Evolutionary conservation across 2,113 vertebrate genomes (phyloP).

Genomic region (Sprattus sprattus): DNA sequence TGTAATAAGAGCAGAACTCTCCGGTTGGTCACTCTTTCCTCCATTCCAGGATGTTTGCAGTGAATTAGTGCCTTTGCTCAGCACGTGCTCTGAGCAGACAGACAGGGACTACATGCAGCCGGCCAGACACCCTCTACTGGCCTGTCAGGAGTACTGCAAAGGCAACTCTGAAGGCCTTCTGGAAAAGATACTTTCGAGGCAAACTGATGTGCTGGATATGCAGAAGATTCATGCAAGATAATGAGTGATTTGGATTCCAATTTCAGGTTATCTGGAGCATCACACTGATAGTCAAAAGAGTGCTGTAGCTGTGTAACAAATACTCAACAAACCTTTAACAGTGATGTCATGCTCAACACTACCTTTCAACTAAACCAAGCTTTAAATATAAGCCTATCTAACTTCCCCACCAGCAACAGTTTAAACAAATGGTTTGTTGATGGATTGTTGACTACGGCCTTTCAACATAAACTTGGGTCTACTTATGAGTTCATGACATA

Average conservation of each 20-base stretch:
- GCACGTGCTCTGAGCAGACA: background rate
- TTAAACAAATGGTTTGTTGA: too few species aligned
- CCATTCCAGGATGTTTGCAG: background rate
- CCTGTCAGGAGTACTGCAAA: background rate
- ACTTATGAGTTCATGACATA: too few species aligned
- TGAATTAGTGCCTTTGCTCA: background rate
- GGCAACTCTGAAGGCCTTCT: background rate
- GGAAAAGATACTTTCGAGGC: background rate
- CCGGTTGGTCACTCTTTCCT: background rate
- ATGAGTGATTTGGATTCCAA: background rate
- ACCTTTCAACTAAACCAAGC: background rate
- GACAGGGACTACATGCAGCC: background rate
- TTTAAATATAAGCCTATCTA: background rate
- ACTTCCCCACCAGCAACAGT: background rate
- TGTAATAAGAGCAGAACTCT: background rate
- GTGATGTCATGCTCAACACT: background rate
- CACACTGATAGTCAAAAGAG: too few species aligned
- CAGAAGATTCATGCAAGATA: background rate
- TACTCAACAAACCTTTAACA: background rate
- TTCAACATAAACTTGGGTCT: too few species aligned
- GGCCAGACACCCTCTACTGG: background rate
- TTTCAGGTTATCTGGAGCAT: background rate
- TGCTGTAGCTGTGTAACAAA: background rate
- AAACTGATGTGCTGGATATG: background rate
- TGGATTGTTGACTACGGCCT: too few species aligned